Evolutionary conservation across 2,888 invertebrate species (phyloP).

Genomic region (Calameuta filiformis): DNA sequence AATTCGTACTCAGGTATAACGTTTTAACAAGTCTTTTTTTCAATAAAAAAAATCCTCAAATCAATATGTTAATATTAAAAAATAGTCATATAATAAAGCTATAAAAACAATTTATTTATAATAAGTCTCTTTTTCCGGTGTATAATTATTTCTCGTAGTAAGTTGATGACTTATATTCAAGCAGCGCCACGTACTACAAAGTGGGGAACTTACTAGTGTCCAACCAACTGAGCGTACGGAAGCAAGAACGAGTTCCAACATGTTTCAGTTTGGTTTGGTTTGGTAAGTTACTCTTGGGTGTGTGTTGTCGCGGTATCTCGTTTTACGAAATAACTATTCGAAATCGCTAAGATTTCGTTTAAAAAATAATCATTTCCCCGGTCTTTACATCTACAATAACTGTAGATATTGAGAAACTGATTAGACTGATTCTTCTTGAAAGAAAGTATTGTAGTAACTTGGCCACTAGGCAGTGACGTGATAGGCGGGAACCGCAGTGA

Average conservation of each 20-base stretch:
- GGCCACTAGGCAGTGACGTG: not conserved
- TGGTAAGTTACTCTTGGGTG: not conserved
- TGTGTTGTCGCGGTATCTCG: not conserved
- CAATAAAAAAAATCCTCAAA: not conserved
- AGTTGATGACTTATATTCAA: conserved; percentile 1
- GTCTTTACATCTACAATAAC: not conserved
- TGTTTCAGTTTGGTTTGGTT: not conserved
- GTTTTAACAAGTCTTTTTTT: not conserved
- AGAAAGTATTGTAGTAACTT: not conserved
- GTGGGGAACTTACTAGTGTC: not conserved
- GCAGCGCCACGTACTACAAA: not conserved
- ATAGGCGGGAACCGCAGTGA: not conserved
- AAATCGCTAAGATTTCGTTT: not conserved
- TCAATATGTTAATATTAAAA: not conserved
- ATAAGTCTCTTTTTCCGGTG: not conserved
- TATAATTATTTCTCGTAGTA: not conserved
- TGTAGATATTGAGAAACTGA: not conserved
- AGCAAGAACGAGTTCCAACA: not conserved
- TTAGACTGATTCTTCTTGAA: not conserved
- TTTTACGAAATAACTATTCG: not conserved
- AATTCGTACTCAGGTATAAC: not conserved
- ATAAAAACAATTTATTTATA: not conserved
- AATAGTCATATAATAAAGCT: not conserved
- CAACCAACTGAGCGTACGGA: not conserved
- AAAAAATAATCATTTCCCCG: not conserved